phyloP scores from a whole-genome alignment of 2,888 invertebrate species.

The Disparrhopalites patrizii region DNA sequence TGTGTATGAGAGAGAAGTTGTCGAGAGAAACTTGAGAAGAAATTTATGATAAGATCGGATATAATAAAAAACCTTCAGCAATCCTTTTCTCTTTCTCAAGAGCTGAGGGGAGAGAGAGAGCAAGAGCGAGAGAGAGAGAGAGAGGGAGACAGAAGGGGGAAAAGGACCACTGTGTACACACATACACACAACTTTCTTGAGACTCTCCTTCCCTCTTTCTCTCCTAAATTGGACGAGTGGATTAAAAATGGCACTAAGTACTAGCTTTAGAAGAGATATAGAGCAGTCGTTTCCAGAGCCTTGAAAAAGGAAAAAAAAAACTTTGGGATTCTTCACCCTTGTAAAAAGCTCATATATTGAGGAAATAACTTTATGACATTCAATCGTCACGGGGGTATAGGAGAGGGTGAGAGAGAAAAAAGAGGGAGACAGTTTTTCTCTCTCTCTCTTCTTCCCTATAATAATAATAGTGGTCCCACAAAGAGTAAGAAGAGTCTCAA shows the following conservation, averaged over 20 bases:
- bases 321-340: constrained; percentile 8
- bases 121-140: no score
- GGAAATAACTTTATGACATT: constrained; percentile 36
- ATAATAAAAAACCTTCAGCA: constrained; percentile 34
- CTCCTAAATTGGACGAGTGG: constrained; percentile 35
- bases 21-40: constrained; percentile 35
- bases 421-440: no score
- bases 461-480: neutral
- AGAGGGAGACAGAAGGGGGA: no score
- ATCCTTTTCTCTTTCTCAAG: constrained; percentile 8
- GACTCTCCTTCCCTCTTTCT: no score
- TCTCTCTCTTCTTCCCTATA: no score
- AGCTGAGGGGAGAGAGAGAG: neutral
- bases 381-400: constrained; percentile 36
- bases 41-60: constrained; percentile 48
- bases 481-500: no score
- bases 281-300: constrained; percentile 27
- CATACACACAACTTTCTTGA: no score
- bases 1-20: constrained; percentile 12
- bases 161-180: no score
- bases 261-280: constrained; percentile 30
- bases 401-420: no score
- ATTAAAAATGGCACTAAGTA: constrained; percentile 36
- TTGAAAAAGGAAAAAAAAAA: constrained; percentile 19
- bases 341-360: constrained; percentile 27